Evolutionary conservation across 2,113 vertebrate genomes (phyloP).

Genomic region (Gopherus evgoodei): DNA sequence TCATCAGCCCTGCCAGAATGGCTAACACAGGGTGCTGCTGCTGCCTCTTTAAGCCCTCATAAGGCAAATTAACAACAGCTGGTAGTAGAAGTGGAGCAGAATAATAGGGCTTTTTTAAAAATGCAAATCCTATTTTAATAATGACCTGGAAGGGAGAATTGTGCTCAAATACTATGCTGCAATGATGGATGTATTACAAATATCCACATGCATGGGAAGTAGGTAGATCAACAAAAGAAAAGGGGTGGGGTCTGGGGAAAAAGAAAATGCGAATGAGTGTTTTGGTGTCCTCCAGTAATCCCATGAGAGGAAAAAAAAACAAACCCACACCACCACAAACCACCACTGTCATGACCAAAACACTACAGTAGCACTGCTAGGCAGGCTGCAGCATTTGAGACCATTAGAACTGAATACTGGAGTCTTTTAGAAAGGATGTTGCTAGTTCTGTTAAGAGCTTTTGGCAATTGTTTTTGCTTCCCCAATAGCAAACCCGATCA

Average conservation of each 20-base stretch:
- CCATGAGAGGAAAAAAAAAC: not conserved
- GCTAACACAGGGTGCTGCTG: not conserved
- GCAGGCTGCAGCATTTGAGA: not conserved
- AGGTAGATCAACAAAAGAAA: not conserved
- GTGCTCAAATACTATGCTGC: not conserved
- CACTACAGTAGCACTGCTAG: not conserved
- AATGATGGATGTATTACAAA: not conserved
- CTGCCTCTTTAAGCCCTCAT: not conserved
- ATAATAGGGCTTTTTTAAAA: not conserved
- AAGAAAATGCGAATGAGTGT: not conserved
- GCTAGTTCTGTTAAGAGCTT: not conserved
- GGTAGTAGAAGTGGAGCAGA: not conserved
- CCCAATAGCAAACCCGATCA: not conserved
- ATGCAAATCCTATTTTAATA: not conserved
- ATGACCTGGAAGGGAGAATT: not conserved
- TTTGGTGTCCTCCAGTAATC: not conserved
- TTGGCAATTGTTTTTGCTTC: not conserved
- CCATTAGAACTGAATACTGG: not conserved
- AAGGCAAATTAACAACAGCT: not conserved
- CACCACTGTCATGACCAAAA: not conserved
- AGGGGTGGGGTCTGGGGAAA: not conserved
- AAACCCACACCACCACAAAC: too few relatives aligned
- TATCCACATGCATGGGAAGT: fast-evolving
- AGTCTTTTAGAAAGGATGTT: not conserved
- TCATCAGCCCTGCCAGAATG: not conserved